Conservation (phyloP, 2,797 vertebrate genomes). For the Erpetoichthys calabaricus region DNA sequence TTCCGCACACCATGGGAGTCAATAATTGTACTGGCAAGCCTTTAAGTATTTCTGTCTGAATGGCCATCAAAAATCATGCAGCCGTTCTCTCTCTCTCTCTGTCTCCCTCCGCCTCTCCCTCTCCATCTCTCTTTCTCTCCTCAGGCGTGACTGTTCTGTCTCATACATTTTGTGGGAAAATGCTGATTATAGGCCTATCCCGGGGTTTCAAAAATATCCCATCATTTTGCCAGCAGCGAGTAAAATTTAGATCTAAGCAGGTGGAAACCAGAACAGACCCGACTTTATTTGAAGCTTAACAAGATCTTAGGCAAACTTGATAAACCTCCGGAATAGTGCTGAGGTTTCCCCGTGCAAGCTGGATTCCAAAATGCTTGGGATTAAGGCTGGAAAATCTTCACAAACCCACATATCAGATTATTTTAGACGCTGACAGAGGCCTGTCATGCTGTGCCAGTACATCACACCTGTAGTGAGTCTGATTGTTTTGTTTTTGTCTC, state of each 20-base stretch:
- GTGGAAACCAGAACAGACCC: constrained; percentile 1
- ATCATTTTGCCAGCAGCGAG: constrained; percentile 5
- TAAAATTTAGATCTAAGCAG: constrained; percentile 2
- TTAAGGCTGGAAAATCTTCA: too few species aligned
- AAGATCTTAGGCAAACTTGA: neutral
- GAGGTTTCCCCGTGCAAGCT: too few species aligned
- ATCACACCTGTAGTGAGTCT: too few species aligned
- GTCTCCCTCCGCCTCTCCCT: too few species aligned
- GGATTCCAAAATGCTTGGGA: too few species aligned
- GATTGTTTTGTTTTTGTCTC: too few species aligned
- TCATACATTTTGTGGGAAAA: constrained; percentile 6
- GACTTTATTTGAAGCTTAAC: constrained; percentile 3
- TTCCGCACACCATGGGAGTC: constrained; percentile 13
- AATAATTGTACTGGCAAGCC: constrained; percentile 7
- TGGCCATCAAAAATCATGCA: constrained; percentile 6
- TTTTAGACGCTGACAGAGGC: too few species aligned
- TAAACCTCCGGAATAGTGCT: too few species aligned
- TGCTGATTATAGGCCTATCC: constrained; percentile 1
- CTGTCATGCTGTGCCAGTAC: too few species aligned
- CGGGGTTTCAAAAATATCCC: constrained; percentile 5
- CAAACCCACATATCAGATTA: too few species aligned
- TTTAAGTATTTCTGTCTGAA: constrained; percentile 5
- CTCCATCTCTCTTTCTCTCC: neutral
- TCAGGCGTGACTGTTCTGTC: constrained; percentile 3
- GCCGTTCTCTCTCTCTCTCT: constrained; percentile 1